Base-by-base conservation (phyloP, 2,797 vertebrate genomes). In the Rhinoraja longicauda region DNA sequence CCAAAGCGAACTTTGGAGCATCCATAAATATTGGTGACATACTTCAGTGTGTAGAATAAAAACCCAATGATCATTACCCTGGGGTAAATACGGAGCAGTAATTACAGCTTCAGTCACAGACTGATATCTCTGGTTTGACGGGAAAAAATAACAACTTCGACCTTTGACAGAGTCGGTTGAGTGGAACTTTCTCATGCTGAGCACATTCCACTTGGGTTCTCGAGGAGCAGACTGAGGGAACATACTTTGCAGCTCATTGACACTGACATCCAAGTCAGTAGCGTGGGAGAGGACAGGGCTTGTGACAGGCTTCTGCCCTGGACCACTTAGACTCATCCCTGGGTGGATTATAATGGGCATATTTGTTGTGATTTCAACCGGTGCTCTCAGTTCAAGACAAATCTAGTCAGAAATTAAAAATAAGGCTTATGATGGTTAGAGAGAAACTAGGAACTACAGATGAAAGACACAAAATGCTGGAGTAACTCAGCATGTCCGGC, bases 1-100 rank as follows among this genome's bases (percentile, higher is more conserved):
- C 72, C 90, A 92, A 92, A 92, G 70, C 70, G 75, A 92, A 92
- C 70, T 45, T 92, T 75, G 90, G 70, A 92, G 70, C n/a, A 92
- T 75, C 90, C 90, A 92, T 92, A 92, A 92, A 53, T 75, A 92
- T 75, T 75, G 53, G 72, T 15, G 15, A 39, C 12, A 15, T 75
- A 57, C 90, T 75, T 39, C 17, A n/a, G 5, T 75, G 67, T 24
- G 39, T 78, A 53, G 10, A 75, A 29, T 21, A 21, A 53, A 92
- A 45, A 9, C 24, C 26, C n/a, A 90, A 72, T 73, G 67, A 75
- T 92, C 36, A 75, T 70, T 73, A 24, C 24, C 21, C 70, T 57
- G 90, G 92, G 67, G 84, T 88, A 88, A 88, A 88, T 29, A 62
- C 39, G n/a, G 70, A 13, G 10, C 19, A 72, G 36, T 64, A 90